Evolutionary conservation across 2,888 invertebrate species (phyloP), one percentile per base, ranked within the genome.

Genomic region (Carabus problematicus): DNA sequence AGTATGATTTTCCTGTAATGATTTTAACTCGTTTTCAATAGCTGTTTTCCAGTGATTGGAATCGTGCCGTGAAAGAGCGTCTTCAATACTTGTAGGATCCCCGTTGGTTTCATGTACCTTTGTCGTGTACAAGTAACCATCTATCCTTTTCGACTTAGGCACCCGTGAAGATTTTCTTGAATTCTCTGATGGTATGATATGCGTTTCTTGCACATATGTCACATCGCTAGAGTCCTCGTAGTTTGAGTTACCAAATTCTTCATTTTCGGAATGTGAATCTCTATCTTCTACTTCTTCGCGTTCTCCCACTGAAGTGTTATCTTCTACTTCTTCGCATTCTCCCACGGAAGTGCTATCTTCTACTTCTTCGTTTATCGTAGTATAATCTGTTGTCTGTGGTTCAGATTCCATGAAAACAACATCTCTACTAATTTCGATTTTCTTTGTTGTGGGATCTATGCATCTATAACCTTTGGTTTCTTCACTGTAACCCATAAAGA

Each of bases 11-110:
- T 39, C 54, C n/a, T 18, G 8, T 43, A 71, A 29, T 1, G 70
- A 62, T 18, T 71, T 11, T 6, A 72, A 39, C 42, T 74, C 74
- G 43, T 70, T 66, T 14, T 74, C 64, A 68, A 74, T 73, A 8
- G 73, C 74, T 64, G 55, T 12, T 47, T 59, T 12, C 70, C 74
- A 74, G 19, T 69, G 14, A n/a, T 47, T 4, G 62, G 43, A 42
- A 42, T 42, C 43, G 9, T 42, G 43, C 8, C 43, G 43, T 42
- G 43, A n/a, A n/a, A n/a, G n/a, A n/a, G n/a, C n/a, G 12, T 12
- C 54, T 54, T 54, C 54, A 52, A 52, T 52, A 12, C 14, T 52
- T 52, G 52, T n/a, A 52, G 52, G 52, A 52, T 52, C 52, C 52
- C 52, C 52, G 8, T 52, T 14, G 8, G 7, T 14, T n/a, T 8